Evolutionary conservation across 2,113 vertebrate genomes (phyloP), one percentile per base, ranked within the genome.

Genomic region (Myotis yumanensis): DNA sequence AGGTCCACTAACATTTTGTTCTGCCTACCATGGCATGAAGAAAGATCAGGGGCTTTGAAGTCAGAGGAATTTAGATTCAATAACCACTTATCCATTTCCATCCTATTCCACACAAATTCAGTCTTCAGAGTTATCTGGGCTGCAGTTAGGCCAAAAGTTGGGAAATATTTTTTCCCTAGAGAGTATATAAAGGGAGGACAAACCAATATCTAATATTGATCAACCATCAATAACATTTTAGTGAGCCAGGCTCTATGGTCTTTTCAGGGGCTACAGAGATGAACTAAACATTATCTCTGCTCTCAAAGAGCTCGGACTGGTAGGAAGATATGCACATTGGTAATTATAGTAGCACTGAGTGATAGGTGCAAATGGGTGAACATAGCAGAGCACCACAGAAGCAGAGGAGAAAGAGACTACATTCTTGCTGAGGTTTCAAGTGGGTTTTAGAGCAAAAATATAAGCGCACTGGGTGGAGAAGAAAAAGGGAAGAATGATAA

Each of bases 81-180:
- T 82, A 86, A 90, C 28, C 25, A 79, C 9, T 54, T 54, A 82
- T 7, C 57, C 28, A 86, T 76, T 90, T 40, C 81, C 3, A 69
- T 28, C 22, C 73, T 76, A 54, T 81, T 71, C 40, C 69, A 90
- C 23, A 75, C 22, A 92, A 96, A 90, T 28, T 81, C 80, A 81
- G 35, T 81, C 51, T 81, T 89, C 59, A 71, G 68, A 71, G 40
- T 81, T 80, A 89, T 48, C 64, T 51, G 28, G 48, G 57, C 11
- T 91, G 12, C 17, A 66, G 4, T 59, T 71, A 72, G 12, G 25
- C 57, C 62, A 93, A 94, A 96, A 84, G 14, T 84, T 71, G 40
- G 64, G 20, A 25, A 90, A 62, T 16, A 68, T 82, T 64, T 51
- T 66, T 59, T n/a, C 32, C 48, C 54, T 79, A 79, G 4, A 22